Evolutionary conservation across 2,797 vertebrate species (phyloP).

Genomic region (Hemitrygon akajei): DNA sequence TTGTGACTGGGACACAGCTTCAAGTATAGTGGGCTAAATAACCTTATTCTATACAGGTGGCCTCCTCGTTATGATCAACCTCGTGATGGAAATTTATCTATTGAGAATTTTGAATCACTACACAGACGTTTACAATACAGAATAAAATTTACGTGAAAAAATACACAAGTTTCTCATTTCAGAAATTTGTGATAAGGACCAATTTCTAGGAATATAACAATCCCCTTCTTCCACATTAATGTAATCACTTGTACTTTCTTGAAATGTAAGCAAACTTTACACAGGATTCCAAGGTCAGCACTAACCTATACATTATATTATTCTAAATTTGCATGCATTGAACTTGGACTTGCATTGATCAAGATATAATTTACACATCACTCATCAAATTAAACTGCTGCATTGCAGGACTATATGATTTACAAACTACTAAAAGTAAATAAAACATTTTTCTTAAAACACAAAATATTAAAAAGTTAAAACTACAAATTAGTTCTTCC

Average conservation of each 20-base stretch:
- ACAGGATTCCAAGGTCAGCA: not conserved
- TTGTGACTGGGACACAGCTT: too few species aligned
- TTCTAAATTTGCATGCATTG: not conserved
- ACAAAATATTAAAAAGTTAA: not conserved
- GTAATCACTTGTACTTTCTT: not conserved
- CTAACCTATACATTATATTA: not conserved
- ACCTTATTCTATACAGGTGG: too few species aligned
- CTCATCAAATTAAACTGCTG: constrained; percentile 46
- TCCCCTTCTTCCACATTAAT: too few species aligned
- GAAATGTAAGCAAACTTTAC: not conserved
- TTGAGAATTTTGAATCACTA: too few species aligned
- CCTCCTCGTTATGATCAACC: too few species aligned
- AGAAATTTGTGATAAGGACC: too few species aligned
- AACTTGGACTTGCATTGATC: not conserved
- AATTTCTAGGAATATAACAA: too few species aligned
- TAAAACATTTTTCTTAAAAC: not conserved
- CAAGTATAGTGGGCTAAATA: too few species aligned
- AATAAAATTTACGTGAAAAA: too few species aligned
- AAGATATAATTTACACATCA: not conserved
- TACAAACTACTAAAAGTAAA: not conserved
- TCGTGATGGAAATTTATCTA: too few species aligned
- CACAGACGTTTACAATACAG: too few species aligned
- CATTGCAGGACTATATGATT: constrained; percentile 40
- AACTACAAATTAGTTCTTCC: not conserved
- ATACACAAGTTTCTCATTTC: too few species aligned